These are phyloP conservation scores for Brachyhypopomus occidentalis DNA, from an alignment of 2,113 vertebrate genomes.

Conservation along the genomic window DNA sequence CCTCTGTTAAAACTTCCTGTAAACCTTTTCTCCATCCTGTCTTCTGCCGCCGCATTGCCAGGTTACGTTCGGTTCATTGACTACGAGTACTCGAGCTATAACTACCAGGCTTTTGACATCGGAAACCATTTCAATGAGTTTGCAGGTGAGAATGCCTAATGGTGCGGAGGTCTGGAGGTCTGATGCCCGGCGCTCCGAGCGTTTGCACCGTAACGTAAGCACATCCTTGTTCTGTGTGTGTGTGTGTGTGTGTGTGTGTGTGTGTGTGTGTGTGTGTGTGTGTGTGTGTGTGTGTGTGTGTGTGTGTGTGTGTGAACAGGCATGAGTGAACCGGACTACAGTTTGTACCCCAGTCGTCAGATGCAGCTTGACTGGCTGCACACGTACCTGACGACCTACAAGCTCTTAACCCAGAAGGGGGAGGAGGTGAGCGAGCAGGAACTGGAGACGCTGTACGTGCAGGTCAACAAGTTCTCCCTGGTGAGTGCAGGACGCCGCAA, in stretches of 20 bases:
- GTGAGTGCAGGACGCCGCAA: slow-evolving; percentile 71
- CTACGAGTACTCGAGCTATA: slow-evolving; percentile 96
- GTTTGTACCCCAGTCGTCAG: slow-evolving; percentile 81
- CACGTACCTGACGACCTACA: slow-evolving; percentile 88
- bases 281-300: neutral
- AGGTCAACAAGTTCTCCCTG: slow-evolving; percentile 97
- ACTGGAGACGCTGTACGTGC: slow-evolving; percentile 88
- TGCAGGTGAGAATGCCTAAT: slow-evolving; percentile 78
- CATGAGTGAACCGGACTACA: slow-evolving; percentile 87
- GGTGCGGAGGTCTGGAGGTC: too few relatives aligned
- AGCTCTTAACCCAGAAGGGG: slow-evolving; percentile 75
- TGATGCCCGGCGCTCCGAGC: neutral
- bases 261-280: neutral
- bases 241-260: slow-evolving; percentile 24
- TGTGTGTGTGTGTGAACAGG: too few relatives aligned
- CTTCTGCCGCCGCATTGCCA: slow-evolving; percentile 57
- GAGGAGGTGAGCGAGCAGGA: slow-evolving; percentile 77
- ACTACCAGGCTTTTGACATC: slow-evolving; percentile 98
- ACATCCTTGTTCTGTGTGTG: neutral
- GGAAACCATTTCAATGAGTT: slow-evolving; percentile 99
- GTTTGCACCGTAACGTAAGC: neutral
- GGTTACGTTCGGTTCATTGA: slow-evolving; percentile 91
- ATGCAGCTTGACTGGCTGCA: slow-evolving; percentile 89
- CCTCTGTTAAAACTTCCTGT: neutral
- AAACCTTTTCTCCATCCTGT: neutral